Percentiles rank a stretch among this genome's conserved stretches.
Evolutionary conservation across 2,113 vertebrate species (phyloP).

Genomic region (Natator depressus): DNA sequence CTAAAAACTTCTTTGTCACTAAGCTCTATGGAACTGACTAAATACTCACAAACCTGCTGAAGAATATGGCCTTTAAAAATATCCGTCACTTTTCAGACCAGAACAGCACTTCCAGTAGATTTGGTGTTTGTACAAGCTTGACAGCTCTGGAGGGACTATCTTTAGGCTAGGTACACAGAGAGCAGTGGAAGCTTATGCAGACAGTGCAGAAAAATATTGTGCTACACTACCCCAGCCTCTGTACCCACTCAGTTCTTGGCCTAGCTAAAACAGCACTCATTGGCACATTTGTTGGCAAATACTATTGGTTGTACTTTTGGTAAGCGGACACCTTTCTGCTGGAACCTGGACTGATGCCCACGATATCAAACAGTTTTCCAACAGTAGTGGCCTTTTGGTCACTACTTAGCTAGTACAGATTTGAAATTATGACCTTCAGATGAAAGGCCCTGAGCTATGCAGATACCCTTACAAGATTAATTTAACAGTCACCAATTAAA

Average conservation of each 20-base stretch:
- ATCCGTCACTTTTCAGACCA: neutral
- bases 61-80: neutral
- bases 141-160: neutral
- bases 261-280: neutral
- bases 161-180: neutral
- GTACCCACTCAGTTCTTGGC: neutral
- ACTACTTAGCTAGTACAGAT: neutral
- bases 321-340: neutral
- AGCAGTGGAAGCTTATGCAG: neutral
- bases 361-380: neutral
- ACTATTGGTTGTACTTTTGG: neutral
- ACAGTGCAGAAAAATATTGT: neutral
- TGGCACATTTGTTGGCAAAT: neutral
- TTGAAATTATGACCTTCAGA: neutral
- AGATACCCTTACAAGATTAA: neutral
- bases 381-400: neutral
- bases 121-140: neutral
- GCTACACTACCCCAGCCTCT: neutral
- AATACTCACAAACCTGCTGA: neutral
- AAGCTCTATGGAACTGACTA: neutral
- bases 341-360: neutral
- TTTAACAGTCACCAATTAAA: neutral
- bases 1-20: neutral
- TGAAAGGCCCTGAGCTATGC: neutral
- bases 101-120: neutral